Evolutionary conservation across 2,888 invertebrate genomes (phyloP), one percentile per base, ranked within the genome.

Genomic region (Rhamnusium bicolor): DNA sequence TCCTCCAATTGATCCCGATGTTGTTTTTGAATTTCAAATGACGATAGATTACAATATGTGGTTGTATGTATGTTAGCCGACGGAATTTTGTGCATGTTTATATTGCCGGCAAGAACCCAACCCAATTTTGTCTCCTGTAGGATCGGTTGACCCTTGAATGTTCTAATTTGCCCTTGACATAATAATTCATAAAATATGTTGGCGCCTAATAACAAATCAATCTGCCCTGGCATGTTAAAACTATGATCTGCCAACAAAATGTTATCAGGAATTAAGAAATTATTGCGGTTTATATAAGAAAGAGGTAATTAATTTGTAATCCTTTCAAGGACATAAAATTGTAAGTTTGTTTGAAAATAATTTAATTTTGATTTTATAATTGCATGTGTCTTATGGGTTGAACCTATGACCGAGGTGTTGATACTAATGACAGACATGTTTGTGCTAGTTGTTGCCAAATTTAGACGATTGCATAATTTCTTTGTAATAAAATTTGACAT

Each of bases 111-210:
- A n/a, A 65, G n/a, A 16, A 54, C 19, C 66, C 66, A 66, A 19
- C 67, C 67, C 7, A 67, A 29, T 46, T 51, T 19, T 21, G 67
- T 56, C 56, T 67, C 49, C 56, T 67, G 54, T 21, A 66, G 12
- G 10, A 66, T 56, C 1, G 54, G 67, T 12, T 18, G 32, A 32
- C 40, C 10, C 8, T 67, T 54, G 7, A 46, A 54, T 40, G 54
- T 19, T 56, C 54, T 67, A 21, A 54, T 54, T 18, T 67, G 67
- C 0, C 67, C 67, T 46, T 21, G 16, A 56, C 66, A 63, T 24
- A 63, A n/a, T 12, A 63, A 24, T 12, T 47, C 62, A 29, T 24
- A 49, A 27, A 65, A 65, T 24, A 65, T 29, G 51, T 27, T 21
- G 14, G n/a, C 49, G 8, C 63, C 49, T 4, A 56, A 8, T 5